Percentiles rank a stretch among this genome's conserved stretches.
Conservation (phyloP, 2,113 vertebrate species). For the Megaleporinus macrocephalus region DNA sequence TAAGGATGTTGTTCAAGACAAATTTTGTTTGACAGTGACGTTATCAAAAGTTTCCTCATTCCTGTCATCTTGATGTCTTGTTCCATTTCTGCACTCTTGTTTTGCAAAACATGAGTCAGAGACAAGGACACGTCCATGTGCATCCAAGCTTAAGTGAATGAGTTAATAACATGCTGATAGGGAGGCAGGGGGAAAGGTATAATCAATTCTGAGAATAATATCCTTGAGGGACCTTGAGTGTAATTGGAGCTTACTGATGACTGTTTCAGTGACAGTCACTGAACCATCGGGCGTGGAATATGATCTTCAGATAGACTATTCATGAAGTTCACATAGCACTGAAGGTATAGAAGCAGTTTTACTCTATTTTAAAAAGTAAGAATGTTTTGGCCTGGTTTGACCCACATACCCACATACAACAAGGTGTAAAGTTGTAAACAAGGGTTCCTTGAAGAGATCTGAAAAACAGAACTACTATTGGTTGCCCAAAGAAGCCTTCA, state of each 20-base stretch:
- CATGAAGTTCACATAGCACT: neutral
- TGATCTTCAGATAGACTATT: neutral
- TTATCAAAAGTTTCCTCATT: neutral
- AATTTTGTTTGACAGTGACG: neutral
- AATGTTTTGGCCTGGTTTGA: too few species aligned
- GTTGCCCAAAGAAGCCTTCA: too few species aligned
- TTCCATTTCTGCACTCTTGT: neutral
- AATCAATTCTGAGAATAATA: constrained; percentile 19
- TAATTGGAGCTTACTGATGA: constrained; percentile 3
- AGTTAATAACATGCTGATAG: constrained; percentile 3
- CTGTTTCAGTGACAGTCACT: neutral
- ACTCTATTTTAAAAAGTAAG: too few species aligned
- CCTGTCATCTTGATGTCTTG: neutral
- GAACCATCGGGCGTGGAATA: neutral
- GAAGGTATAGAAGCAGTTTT: neutral
- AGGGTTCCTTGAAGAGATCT: too few species aligned
- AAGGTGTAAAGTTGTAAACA: too few species aligned
- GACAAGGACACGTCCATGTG: constrained; percentile 8
- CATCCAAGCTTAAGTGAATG: constrained; percentile 5
- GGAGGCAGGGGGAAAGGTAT: constrained; percentile 1
- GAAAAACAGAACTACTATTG: too few species aligned
- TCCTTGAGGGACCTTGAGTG: constrained; percentile 12
- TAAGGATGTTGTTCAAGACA: neutral
- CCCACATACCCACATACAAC: too few species aligned
- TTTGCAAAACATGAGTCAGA: constrained; percentile 11